phyloP scores from a whole-genome alignment of 2,888 invertebrate species.

The Sisyra terminalis region DNA sequence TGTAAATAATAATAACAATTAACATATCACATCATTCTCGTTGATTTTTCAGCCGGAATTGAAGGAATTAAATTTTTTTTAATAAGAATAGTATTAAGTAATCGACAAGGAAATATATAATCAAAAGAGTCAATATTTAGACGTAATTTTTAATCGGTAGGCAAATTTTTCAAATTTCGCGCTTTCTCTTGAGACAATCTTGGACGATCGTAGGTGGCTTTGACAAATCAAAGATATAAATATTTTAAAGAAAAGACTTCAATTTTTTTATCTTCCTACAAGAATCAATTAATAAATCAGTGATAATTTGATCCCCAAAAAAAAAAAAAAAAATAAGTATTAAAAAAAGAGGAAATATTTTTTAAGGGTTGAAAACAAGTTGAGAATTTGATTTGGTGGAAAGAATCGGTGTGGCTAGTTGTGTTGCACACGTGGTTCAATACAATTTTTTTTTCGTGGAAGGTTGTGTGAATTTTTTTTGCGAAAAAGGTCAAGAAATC shows the following conservation, averaged over 20 bases:
- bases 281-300: conserved; percentile 8
- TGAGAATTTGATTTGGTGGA: not conserved
- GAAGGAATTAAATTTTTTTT: too few relatives aligned
- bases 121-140: conserved; percentile 2
- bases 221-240: not conserved
- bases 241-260: not conserved
- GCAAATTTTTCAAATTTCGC: not conserved
- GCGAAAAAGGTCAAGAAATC: conserved; percentile 12
- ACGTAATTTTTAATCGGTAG: not conserved
- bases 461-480: not conserved
- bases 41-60: too few relatives aligned
- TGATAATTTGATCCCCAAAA: not conserved
- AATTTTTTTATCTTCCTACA: conserved; percentile 7
- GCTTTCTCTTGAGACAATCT: too few relatives aligned
- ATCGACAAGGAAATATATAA: not conserved
- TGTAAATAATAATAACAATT: conserved; percentile 2
- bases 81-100: too few relatives aligned
- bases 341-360: too few relatives aligned
- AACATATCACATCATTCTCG: not conserved
- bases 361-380: too few relatives aligned
- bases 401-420: not conserved
- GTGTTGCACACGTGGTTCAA: not conserved
- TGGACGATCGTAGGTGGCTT: not conserved
- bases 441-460: not conserved
- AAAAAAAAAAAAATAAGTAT: too few relatives aligned